Percentiles rank a stretch among this genome's conserved stretches.
Conservation (phyloP, 2,888 invertebrate genomes). For the Orthosia cruda region DNA sequence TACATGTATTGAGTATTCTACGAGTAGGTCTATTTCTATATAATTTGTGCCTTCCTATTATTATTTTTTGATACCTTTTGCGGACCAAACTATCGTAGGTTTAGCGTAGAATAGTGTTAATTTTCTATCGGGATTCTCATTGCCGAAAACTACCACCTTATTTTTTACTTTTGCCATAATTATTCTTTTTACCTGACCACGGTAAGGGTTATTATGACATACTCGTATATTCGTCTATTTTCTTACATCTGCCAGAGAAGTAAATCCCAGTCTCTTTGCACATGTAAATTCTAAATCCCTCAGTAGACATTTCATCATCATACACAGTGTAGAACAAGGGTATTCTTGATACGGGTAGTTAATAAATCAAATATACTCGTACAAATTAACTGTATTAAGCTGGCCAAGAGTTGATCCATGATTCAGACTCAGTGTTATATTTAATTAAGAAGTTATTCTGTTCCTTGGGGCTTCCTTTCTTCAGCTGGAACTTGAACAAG, state of each 20-base stretch:
- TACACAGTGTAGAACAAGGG: constrained; percentile 39
- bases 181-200: not conserved
- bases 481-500: constrained; percentile 23
- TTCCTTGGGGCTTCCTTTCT: constrained; percentile 35
- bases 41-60: not conserved
- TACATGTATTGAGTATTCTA: no score
- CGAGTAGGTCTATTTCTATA: no score
- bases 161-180: not conserved
- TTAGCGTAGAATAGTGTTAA: not conserved
- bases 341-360: constrained; percentile 41
- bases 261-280: constrained; percentile 20
- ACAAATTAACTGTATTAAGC: constrained; percentile 54
- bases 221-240: not conserved
- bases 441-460: constrained; percentile 58
- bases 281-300: constrained; percentile 42
- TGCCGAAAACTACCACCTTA: not conserved
- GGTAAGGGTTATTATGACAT: not conserved
- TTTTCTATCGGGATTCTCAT: no score
- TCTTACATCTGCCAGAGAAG: not conserved
- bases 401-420: constrained; percentile 56
- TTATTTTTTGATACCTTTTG: not conserved
- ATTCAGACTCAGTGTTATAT: constrained; percentile 61
- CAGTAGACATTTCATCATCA: constrained; percentile 35
- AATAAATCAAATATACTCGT: constrained; percentile 60
- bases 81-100: not conserved